Evolutionary conservation across 2,797 vertebrate species (phyloP), one percentile per base, ranked within the genome.

Genomic region (Coreius guichenoti): DNA sequence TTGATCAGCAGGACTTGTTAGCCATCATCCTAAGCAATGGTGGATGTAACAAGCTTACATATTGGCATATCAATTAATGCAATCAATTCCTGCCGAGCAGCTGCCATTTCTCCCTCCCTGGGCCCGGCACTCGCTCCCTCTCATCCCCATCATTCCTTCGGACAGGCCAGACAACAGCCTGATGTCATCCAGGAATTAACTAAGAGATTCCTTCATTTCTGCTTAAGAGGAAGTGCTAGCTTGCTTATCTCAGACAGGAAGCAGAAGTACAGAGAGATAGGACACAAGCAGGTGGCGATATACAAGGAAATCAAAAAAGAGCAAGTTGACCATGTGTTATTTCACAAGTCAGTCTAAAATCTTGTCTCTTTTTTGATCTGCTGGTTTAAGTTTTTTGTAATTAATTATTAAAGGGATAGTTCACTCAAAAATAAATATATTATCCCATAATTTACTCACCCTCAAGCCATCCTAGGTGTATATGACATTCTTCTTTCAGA

Each of bases 41-140:
- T 95, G 96, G 97, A 98, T 97, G 95, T 98, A 99, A 99, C 97
- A 98, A 98, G 97, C 97, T 97, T 97, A 96, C 96, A 97, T 99
- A 99, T 99, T 97, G 98, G 98, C 98, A 99, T 98, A 98, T 96
- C 98, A 99, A 99, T 99, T 99, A 99, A 99, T 98, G 96, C 93
- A 97, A 99, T 99, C 98, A 99, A 99, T 99, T 97, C 94, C 96
- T 96, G 95, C 97, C 97, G 95, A 96, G 96, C 94, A 95, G 96
- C 97, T 98, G 96, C 97, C 96, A 96, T 95, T 96, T 90, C 91
- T 85, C 90, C 84, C 89, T 88, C 82, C 39, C 88, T 86, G 84
- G 61, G 83, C 84, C 61, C 88, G 93, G 92, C 91, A 91, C 89
- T 89, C 82, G 87, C 89, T 83, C 84, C 77, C 87, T 85, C 79